A percentile compares a stretch with the other conserved stretches of the same genome.
Evolutionary conservation across 2,888 invertebrate species (phyloP).

Genomic region (Tachina lurida): DNA sequence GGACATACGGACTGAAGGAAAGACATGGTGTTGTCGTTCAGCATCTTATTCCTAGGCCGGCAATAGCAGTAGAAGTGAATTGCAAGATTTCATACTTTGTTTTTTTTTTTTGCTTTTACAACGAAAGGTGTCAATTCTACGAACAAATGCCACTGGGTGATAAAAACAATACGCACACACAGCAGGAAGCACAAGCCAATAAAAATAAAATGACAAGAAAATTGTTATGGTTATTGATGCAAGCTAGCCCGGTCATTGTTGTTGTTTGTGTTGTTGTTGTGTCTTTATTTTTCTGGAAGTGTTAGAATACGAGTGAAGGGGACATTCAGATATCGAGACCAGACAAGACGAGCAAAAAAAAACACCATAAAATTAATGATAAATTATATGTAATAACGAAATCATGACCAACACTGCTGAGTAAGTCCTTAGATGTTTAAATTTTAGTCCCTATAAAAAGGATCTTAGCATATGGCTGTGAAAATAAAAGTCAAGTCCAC

Average conservation of each 20-base stretch:
- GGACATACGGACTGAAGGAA: background rate
- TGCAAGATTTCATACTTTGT: conserved; percentile 59
- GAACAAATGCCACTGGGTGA: conserved; percentile 71
- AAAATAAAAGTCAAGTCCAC: background rate
- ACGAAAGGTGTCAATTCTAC: conserved; percentile 70
- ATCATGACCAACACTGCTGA: conserved; percentile 56
- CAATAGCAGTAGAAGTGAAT: conserved; percentile 55
- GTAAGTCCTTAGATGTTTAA: conserved; percentile 34
- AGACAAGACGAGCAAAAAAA: conserved; percentile 58
- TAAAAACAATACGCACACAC: conserved; percentile 71
- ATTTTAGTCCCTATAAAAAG: conserved; percentile 1
- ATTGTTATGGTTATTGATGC: conserved; percentile 71
- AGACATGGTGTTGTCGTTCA: conserved; percentile 57
- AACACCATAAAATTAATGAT: conserved; percentile 69
- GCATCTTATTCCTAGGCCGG: conserved; percentile 39
- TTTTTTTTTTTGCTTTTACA: conserved; percentile 55
- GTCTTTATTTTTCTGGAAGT: background rate
- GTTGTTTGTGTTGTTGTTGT: conserved; percentile 16
- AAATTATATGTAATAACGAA: conserved; percentile 68
- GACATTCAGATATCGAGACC: conserved; percentile 45
- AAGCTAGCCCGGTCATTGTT: background rate
- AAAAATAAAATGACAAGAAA: conserved; percentile 71
- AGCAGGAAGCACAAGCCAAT: conserved; percentile 72
- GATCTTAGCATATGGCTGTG: background rate
- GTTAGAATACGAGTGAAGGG: conserved; percentile 48